These are phyloP conservation scores for Smithornis capensis DNA, from an alignment of 2,113 vertebrate species.

Conservation along the genomic window DNA sequence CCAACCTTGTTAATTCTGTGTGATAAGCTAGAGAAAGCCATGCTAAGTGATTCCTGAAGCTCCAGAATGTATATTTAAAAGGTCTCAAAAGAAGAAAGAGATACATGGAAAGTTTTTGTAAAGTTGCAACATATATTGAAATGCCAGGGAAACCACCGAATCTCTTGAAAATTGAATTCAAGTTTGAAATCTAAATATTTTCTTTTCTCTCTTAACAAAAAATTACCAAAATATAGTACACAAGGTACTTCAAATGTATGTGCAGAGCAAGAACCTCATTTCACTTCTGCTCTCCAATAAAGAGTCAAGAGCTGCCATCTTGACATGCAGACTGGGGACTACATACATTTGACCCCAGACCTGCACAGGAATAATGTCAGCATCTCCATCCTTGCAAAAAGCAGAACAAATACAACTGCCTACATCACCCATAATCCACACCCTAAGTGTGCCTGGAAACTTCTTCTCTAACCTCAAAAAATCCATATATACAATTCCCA, in stretches of 20 bases:
- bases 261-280: background rate
- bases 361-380: rapidly evolving
- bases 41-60: background rate
- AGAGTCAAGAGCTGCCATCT: background rate
- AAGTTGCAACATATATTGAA: background rate
- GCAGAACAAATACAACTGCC: background rate
- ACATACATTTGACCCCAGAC: rapidly evolving
- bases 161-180: background rate
- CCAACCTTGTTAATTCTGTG: no score
- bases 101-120: background rate
- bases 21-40: background rate
- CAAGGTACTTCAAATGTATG: background rate
- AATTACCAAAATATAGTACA: background rate
- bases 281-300: background rate
- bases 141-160: background rate
- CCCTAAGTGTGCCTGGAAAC: background rate
- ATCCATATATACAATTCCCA: background rate
- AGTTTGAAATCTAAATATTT: background rate
- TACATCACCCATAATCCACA: background rate
- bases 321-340: rapidly evolving
- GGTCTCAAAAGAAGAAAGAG: background rate
- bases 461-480: background rate
- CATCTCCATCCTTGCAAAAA: background rate
- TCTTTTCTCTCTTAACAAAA: background rate
- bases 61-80: background rate